Conservation (phyloP, 2,888 invertebrate species). For the Cantharis lateralis region DNA sequence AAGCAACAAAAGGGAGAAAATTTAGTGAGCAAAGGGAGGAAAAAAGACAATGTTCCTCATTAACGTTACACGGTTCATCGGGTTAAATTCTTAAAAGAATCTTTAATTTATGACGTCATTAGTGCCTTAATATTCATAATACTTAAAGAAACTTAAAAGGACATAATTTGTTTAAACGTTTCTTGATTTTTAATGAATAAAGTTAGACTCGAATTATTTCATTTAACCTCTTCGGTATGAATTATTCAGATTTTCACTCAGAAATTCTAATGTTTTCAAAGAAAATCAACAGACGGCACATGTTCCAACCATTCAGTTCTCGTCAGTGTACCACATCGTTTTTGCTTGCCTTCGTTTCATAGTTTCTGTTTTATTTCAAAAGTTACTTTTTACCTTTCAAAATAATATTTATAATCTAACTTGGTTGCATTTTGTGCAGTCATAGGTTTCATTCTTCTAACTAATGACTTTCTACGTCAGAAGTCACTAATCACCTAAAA, state of each 20-base stretch:
- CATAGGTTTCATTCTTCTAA: too few species aligned
- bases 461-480: too few species aligned
- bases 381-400: too few species aligned
- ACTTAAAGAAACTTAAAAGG: conserved; percentile 38
- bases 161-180: conserved; percentile 33
- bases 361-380: too few species aligned
- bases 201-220: background rate
- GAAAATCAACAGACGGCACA: background rate
- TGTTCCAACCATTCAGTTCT: background rate
- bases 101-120: conserved; percentile 38
- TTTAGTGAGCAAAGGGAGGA: background rate
- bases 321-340: background rate
- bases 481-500: too few species aligned
- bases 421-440: too few species aligned
- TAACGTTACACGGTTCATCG: conserved; percentile 19
- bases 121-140: conserved; percentile 39
- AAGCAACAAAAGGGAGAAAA: conserved; percentile 1
- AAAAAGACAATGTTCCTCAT: conserved; percentile 18
- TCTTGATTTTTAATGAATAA: background rate
- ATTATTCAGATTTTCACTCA: background rate
- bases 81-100: conserved; percentile 13
- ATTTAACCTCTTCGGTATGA: background rate
- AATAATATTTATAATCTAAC: too few species aligned
- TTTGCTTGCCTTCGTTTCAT: background rate
- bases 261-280: background rate